These are phyloP conservation scores for Canis aureus DNA, from an alignment of 2,113 vertebrate species.

Conservation along the genomic window DNA sequence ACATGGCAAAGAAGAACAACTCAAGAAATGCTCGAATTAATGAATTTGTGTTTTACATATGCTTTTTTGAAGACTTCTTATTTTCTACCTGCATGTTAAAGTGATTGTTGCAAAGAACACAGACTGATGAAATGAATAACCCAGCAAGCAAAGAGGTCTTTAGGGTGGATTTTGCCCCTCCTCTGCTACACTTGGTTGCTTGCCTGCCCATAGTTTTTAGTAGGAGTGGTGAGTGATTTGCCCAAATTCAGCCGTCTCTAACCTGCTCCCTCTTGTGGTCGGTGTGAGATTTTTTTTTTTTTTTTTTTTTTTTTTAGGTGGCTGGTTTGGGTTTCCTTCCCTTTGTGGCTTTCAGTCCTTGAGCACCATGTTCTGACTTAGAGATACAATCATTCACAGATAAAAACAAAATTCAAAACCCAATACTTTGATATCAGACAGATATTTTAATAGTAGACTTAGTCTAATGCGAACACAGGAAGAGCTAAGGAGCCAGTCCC, in stretches of 20 bases:
- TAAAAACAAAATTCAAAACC: background rate
- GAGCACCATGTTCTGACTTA: background rate
- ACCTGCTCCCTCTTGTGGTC: slow-evolving; percentile 62
- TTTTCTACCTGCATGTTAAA: background rate
- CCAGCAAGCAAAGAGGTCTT: background rate
- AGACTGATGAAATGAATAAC: background rate
- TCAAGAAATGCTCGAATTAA: background rate
- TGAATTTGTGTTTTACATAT: background rate
- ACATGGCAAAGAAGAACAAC: background rate
- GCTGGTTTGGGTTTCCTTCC: background rate
- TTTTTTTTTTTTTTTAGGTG: background rate
- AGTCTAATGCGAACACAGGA: background rate
- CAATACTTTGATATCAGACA: background rate
- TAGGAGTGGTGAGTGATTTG: background rate
- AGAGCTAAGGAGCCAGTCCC: background rate
- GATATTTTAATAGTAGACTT: background rate
- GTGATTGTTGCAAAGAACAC: background rate
- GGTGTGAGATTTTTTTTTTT: slow-evolving; percentile 2
- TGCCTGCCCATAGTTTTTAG: background rate
- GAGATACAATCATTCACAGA: background rate
- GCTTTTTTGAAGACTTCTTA: background rate
- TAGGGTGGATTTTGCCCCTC: background rate
- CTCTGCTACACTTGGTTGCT: background rate
- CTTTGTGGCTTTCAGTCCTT: background rate
- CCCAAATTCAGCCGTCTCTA: background rate